Percentiles rank a stretch among this genome's conserved stretches.
Conservation (phyloP, 2,113 vertebrate species). For the Polypterus bichir region DNA sequence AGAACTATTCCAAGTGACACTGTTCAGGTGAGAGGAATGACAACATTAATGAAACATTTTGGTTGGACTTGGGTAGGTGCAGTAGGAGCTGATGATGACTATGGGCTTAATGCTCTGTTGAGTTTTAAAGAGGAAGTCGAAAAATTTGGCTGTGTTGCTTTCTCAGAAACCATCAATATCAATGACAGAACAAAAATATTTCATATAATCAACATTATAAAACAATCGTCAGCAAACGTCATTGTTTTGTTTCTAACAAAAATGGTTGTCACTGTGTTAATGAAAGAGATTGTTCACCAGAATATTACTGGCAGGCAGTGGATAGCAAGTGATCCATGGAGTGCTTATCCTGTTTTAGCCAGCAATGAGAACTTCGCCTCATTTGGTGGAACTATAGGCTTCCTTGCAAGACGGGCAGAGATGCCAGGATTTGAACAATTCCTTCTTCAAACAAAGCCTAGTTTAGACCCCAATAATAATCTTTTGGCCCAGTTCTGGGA, state of each 20-base stretch:
- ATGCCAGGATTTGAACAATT: too few relatives aligned
- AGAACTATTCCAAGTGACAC: neutral
- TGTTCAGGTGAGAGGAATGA: neutral
- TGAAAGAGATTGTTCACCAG: neutral
- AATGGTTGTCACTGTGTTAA: neutral
- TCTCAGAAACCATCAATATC: neutral
- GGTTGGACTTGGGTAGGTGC: neutral
- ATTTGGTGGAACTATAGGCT: too few relatives aligned
- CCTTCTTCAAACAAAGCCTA: too few relatives aligned
- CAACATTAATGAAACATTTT: neutral
- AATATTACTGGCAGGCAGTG: neutral
- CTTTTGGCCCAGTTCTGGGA: too few relatives aligned
- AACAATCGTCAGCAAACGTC: neutral
- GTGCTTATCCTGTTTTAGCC: neutral
- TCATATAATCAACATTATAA: neutral
- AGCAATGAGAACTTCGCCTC: too few relatives aligned
- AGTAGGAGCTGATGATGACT: neutral
- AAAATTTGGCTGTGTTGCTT: neutral
- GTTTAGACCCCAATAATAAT: too few relatives aligned
- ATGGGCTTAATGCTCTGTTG: neutral
- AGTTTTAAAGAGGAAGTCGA: neutral
- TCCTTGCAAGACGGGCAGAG: too few relatives aligned
- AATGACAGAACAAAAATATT: neutral
- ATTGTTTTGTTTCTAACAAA: neutral
- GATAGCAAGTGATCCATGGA: constrained; percentile 1